phyloP scores from a whole-genome alignment of 2,888 invertebrate genomes.

The Yponomeuta cagnagella region DNA sequence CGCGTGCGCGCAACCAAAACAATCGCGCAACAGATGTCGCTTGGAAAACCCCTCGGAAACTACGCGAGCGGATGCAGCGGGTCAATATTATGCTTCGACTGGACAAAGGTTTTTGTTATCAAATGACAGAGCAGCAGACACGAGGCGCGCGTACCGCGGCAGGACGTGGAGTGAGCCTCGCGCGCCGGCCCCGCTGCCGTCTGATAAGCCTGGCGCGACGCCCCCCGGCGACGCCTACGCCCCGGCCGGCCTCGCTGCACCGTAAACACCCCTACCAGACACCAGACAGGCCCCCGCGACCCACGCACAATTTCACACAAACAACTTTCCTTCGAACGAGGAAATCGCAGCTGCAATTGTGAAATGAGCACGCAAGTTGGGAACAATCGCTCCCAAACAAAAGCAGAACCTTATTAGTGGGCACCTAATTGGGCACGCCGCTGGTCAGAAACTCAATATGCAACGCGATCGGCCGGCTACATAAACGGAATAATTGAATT shows the following conservation, averaged over 20 bases:
- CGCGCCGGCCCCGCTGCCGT: constrained; percentile 67
- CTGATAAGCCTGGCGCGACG: constrained; percentile 75
- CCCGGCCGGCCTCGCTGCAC: constrained; percentile 67
- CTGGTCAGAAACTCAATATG: constrained; percentile 62
- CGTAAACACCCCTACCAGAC: constrained; percentile 42
- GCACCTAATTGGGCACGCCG: constrained; percentile 67
- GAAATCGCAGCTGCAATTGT: constrained; percentile 48
- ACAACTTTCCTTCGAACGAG: constrained; percentile 70
- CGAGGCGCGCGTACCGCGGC: constrained; percentile 64
- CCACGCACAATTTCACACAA: constrained; percentile 68
- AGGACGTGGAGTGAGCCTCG: constrained; percentile 70
- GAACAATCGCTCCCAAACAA: constrained; percentile 63
- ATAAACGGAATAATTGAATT: constrained; percentile 71
- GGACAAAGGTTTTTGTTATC: constrained; percentile 76
- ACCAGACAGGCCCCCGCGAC: constrained; percentile 63
- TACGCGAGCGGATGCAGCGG: constrained; percentile 58
- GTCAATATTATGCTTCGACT: constrained; percentile 71
- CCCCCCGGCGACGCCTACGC: constrained; percentile 75
- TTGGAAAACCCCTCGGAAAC: constrained; percentile 68
- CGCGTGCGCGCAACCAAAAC: constrained; percentile 68
- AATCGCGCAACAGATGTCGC: constrained; percentile 63
- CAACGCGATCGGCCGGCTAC: constrained; percentile 62
- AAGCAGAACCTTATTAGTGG: constrained; percentile 64
- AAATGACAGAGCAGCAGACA: constrained; percentile 49
- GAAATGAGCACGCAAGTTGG: constrained; percentile 39